Base-by-base conservation (phyloP, 2,888 invertebrate species). In the Bombylius discolor region DNA sequence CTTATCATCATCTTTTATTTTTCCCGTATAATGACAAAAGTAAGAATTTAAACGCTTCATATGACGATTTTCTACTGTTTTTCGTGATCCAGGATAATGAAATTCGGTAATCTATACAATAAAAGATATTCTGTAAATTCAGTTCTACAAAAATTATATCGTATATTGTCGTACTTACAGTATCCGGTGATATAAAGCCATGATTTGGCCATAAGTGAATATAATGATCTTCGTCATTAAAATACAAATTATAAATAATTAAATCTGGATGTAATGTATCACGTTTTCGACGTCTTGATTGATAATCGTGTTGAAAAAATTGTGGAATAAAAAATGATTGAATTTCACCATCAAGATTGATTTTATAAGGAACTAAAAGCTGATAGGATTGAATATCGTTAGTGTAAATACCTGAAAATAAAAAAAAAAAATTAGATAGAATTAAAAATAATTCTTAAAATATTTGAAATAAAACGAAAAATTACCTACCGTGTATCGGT, bases 21-120 rank as follows among this genome's bases (percentile, higher is more conserved):
- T 65, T 5, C 81, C 81, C 3, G 76, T 75, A 63, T 78, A 81
- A 62, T 79, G 78, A 57, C 79, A 80, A 11, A 68, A 67, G 9
- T 60, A 61, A 49, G 64, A 62, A 33, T 69, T 57, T 7, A 65
- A 64, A 46, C 62, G 62, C 49, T 52, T 49, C 4, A 74, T 49
- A 50, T 64, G 61, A 48, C 68, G 61, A 14, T 69, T 63, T 36
- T 67, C 60, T 13, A 73, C 65, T 42, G 64, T 62, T 9, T 58
- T 51, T 33, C 63, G 63, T 13, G 70, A 66, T 52, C 68, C 63
- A 49, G 71, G 52, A 55, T 50, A 62, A 49, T 64, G 64, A 55
- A 57, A 49, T 63, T 74, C 73, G 45, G 68, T 33, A 59, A 47
- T 73, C 65, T 49, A 70, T 62, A 58, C 68, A 13, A n/a, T 49